phyloP scores from a whole-genome alignment of 2,113 vertebrate species.

The Psilopogon haemacephalus region DNA sequence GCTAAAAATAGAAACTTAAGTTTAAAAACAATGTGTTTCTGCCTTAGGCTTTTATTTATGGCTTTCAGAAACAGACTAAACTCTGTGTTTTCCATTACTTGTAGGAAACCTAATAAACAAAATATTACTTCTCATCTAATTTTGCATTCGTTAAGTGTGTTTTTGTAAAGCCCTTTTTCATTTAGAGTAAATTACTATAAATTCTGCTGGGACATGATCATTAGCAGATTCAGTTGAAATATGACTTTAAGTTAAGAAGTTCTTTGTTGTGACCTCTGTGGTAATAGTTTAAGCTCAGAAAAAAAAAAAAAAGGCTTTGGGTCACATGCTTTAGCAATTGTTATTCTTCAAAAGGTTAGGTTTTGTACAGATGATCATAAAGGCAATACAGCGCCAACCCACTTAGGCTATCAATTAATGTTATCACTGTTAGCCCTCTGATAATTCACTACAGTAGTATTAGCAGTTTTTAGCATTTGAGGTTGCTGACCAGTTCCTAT shows the following conservation, averaged over 20 bases:
- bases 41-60: slow-evolving; percentile 12
- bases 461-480: neutral
- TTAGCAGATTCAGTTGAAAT: neutral
- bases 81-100: slow-evolving; percentile 38
- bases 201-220: neutral
- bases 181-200: neutral
- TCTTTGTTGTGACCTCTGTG: neutral
- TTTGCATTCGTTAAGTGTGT: neutral
- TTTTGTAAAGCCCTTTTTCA: neutral
- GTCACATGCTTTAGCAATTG: neutral
- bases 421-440: neutral
- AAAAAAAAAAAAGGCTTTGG: neutral
- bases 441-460: neutral
- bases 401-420: neutral
- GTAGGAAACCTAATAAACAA: neutral
- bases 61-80: slow-evolving; percentile 8
- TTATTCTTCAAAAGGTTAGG: neutral
- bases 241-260: neutral
- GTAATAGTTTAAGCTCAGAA: neutral
- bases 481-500: neutral
- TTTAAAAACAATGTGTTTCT: slow-evolving; percentile 32
- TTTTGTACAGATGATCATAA: neutral
- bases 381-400: neutral
- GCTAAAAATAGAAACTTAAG: slow-evolving; percentile 20
- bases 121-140: slow-evolving; percentile 5